These are phyloP conservation scores for Ooceraea biroi DNA, from an alignment of 1,140 invertebrate genomes.

Conservation along the genomic window DNA sequence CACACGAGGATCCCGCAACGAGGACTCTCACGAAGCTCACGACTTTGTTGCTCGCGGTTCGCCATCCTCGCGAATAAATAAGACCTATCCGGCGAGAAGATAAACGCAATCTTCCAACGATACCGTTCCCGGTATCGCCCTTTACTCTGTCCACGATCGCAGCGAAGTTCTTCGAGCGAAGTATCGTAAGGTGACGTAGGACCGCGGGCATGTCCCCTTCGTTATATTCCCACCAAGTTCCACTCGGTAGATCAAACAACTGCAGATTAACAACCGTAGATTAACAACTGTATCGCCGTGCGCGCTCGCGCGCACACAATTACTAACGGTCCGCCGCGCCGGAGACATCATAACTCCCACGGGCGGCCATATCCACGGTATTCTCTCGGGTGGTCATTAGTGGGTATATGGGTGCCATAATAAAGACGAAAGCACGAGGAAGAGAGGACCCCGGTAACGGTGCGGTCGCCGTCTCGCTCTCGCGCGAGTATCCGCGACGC, in stretches of 20 bases:
- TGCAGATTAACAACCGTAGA: slow-evolving; percentile 55
- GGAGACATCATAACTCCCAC: slow-evolving; percentile 71
- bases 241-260: slow-evolving; percentile 63
- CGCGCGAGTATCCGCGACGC: no score
- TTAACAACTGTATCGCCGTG: slow-evolving; percentile 71
- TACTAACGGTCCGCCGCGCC: slow-evolving; percentile 68
- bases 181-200: slow-evolving; percentile 35
- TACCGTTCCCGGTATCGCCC: slow-evolving; percentile 45
- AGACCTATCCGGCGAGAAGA: slow-evolving; percentile 52
- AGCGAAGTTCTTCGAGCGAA: not conserved
- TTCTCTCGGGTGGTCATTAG: slow-evolving; percentile 71
- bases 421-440: slow-evolving; percentile 69
- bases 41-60: slow-evolving; percentile 24
- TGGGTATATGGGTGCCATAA: slow-evolving; percentile 72
- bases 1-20: slow-evolving; percentile 28
- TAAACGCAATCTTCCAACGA: slow-evolving; percentile 45
- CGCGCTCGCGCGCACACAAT: slow-evolving; percentile 70
- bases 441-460: slow-evolving; percentile 40
- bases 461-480: slow-evolving; percentile 14
- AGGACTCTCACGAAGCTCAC: slow-evolving; percentile 44
- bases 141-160: slow-evolving; percentile 16
- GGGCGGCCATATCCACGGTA: slow-evolving; percentile 47
- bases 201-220: slow-evolving; percentile 58
- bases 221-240: slow-evolving; percentile 44
- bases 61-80: slow-evolving; percentile 42